Evolutionary conservation across 2,888 invertebrate species (phyloP), one percentile per base, ranked within the genome.

Genomic region (Drosophila cognata): DNA sequence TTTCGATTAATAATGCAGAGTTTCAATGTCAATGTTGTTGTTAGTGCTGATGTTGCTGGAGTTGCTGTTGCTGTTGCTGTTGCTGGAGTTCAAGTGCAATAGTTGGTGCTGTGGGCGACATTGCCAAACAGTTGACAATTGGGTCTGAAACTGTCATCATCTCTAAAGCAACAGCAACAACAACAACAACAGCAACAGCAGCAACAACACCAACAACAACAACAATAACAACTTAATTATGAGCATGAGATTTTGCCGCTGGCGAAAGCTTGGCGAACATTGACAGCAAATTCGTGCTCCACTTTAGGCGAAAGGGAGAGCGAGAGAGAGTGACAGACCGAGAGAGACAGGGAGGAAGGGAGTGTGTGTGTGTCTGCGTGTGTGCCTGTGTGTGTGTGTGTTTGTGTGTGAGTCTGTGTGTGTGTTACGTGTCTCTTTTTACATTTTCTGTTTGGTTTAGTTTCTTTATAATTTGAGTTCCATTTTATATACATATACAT

Each of bases 11-110:
- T 38, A 41, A 31, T 57, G 55, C 53, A 59, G 55, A 66, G 60
- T 79, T 84, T 85, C 89, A 85, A 85, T 85, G 85, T 85, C 85
- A 85, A 89, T 86, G 85, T 58, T 86, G 71, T 50, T 64, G 74
- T 16, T 53, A 36, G 31, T 68, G 50, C 10, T 38, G 25, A 7
- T 58, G 38, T 50, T 69, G 73, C 25, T 71, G 35, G 6, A 59
- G 38, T 36, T 56, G 46, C 4, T 69, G 66, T 29, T 72, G 53
- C 21, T 25, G 51, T 18, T 52, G 36, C n/a, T 57, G 77, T 25
- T 56, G 71, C 58, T 71, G 73, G 72, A 51, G 67, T 80, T 77
- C 77, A 77, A 77, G 79, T 79, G 77, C 73, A 77, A 67, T 50
- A 53, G 70, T 76, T 77, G 69, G 56, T 59, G 77, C 38, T 63